These are phyloP conservation scores for Epinephelus coioides DNA, from an alignment of 2,797 vertebrate species.

Conservation along the genomic window DNA sequence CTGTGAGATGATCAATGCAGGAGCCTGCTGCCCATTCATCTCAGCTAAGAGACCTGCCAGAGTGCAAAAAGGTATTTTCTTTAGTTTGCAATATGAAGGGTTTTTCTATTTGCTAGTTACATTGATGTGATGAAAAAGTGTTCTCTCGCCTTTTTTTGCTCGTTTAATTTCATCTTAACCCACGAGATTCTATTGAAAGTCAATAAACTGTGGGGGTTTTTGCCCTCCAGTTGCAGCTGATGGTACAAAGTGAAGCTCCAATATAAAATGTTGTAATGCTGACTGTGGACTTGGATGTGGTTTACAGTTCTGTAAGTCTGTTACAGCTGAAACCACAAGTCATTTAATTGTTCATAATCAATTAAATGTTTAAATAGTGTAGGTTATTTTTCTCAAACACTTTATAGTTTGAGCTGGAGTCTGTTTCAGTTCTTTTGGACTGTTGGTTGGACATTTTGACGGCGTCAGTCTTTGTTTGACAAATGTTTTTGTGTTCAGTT, in stretches of 20 bases:
- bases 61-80: slow-evolving; percentile 44
- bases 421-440: background rate
- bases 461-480: background rate
- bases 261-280: background rate
- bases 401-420: background rate
- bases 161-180: slow-evolving; percentile 37
- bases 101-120: slow-evolving; percentile 52
- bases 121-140: slow-evolving; percentile 44
- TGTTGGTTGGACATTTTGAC: background rate
- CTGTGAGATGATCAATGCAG: slow-evolving; percentile 76
- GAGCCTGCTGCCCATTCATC: slow-evolving; percentile 69
- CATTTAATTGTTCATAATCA: background rate
- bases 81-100: slow-evolving; percentile 50
- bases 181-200: slow-evolving; percentile 35
- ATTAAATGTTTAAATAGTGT: background rate
- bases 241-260: slow-evolving; percentile 6
- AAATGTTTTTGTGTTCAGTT: background rate
- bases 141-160: slow-evolving; percentile 28
- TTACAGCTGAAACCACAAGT: background rate
- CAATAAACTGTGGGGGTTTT: slow-evolving; percentile 38
- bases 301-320: slow-evolving; percentile 12
- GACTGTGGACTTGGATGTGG: background rate
- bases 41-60: slow-evolving; percentile 69
- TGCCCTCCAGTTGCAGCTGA: background rate
- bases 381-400: background rate